These are phyloP conservation scores for Hirundo rustica DNA, from an alignment of 2,797 vertebrate species.

Conservation along the genomic window DNA sequence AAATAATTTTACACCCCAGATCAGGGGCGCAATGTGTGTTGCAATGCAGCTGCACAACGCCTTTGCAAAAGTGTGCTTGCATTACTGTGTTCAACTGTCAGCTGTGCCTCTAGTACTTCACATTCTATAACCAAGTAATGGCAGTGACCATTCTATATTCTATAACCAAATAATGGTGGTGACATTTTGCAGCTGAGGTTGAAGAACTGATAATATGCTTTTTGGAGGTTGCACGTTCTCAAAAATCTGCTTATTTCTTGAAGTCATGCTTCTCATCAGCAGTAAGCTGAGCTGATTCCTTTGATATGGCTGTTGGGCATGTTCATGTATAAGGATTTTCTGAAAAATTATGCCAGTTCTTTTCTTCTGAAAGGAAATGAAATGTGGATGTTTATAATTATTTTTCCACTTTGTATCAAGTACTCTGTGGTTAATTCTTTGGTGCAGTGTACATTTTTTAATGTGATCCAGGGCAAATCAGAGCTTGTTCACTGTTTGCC, in stretches of 20 bases:
- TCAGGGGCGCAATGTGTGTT: not conserved
- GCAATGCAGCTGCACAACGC: fast-evolving
- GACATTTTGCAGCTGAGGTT: not conserved
- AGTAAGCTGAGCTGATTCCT: not conserved
- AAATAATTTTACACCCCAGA: not conserved
- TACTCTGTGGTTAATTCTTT: not conserved
- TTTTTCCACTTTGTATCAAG: not conserved
- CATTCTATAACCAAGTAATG: not conserved
- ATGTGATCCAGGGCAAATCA: not conserved
- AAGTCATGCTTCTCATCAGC: not conserved
- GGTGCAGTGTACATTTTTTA: not conserved
- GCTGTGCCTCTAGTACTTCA: not conserved
- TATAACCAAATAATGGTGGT: not conserved
- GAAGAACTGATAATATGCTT: not conserved
- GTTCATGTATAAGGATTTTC: not conserved
- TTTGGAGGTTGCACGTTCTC: not conserved
- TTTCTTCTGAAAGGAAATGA: not conserved
- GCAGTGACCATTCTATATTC: too few relatives aligned
- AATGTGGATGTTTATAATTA: not conserved
- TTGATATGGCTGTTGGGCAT: not conserved
- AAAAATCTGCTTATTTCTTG: not conserved
- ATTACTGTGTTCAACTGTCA: not conserved
- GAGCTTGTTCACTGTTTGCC: not conserved
- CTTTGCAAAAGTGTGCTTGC: not conserved
- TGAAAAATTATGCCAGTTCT: not conserved